Conservation (phyloP, 2,888 invertebrate species). For the Mimumesa dahlbomi region DNA sequence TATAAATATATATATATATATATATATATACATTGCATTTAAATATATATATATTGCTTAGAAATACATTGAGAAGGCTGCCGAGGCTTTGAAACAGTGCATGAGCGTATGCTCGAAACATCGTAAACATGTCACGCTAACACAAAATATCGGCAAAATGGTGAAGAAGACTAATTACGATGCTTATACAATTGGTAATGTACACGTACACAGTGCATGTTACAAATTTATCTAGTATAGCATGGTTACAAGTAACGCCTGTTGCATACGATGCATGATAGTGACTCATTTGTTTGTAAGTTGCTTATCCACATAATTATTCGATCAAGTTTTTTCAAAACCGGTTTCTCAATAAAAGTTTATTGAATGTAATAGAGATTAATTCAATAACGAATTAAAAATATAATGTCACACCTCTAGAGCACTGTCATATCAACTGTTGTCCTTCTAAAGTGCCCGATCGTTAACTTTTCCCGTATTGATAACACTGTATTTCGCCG, state of each 20-base stretch:
- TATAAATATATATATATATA: too few species aligned
- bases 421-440: neutral
- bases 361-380: too few species aligned
- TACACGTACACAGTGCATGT: neutral
- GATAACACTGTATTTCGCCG: neutral
- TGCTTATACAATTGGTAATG: slow-evolving; percentile 84
- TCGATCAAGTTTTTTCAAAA: too few species aligned
- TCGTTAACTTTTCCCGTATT: too few species aligned
- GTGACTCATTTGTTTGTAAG: too few species aligned
- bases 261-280: slow-evolving; percentile 38
- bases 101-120: slow-evolving; percentile 89
- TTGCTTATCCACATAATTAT: too few species aligned
- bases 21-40: too few species aligned
- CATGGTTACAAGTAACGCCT: slow-evolving; percentile 1
- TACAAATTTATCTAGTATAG: neutral
- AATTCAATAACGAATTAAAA: too few species aligned
- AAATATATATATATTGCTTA: too few species aligned
- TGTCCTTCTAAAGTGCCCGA: neutral
- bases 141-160: slow-evolving; percentile 91
- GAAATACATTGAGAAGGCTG: slow-evolving; percentile 87
- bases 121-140: slow-evolving; percentile 86
- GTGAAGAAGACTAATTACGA: slow-evolving; percentile 89
- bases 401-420: neutral
- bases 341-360: too few species aligned
- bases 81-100: slow-evolving; percentile 88